These are phyloP conservation scores for Heliconius ethilla DNA, from an alignment of 2,888 invertebrate species.

Conservation along the genomic window DNA sequence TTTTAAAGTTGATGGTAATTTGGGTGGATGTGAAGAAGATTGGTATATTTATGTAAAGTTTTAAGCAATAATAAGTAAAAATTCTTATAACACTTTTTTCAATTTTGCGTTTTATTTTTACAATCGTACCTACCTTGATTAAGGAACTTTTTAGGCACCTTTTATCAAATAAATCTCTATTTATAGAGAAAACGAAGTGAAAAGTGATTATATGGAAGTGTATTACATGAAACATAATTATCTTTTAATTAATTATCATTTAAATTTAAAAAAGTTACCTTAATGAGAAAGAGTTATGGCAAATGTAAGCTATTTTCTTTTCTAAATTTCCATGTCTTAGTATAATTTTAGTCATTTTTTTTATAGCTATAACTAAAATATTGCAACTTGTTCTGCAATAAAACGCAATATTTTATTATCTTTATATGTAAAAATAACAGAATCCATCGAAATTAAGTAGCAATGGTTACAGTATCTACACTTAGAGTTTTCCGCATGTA, in stretches of 20 bases:
- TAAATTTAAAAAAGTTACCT: too few species aligned
- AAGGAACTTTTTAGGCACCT: too few species aligned
- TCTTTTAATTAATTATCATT: too few species aligned
- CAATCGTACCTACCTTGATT: background rate
- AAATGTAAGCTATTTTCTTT: background rate
- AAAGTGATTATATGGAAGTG: too few species aligned
- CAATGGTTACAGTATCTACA: background rate
- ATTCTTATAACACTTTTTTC: background rate
- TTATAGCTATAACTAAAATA: background rate
- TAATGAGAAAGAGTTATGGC: too few species aligned
- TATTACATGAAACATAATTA: too few species aligned
- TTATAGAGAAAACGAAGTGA: too few species aligned
- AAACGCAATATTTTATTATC: background rate
- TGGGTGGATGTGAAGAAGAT: background rate
- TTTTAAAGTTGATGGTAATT: background rate
- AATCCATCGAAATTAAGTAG: background rate
- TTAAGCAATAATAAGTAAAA: conserved; percentile 10
- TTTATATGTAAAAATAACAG: background rate
- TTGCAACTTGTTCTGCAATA: background rate
- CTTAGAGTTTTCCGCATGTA: background rate
- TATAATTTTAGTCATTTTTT: background rate
- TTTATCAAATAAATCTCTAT: too few species aligned
- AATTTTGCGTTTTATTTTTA: conserved; percentile 1
- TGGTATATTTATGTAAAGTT: background rate
- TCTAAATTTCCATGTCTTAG: background rate